Conservation (phyloP, 2,797 vertebrate species). For the Thunnus albacares region DNA sequence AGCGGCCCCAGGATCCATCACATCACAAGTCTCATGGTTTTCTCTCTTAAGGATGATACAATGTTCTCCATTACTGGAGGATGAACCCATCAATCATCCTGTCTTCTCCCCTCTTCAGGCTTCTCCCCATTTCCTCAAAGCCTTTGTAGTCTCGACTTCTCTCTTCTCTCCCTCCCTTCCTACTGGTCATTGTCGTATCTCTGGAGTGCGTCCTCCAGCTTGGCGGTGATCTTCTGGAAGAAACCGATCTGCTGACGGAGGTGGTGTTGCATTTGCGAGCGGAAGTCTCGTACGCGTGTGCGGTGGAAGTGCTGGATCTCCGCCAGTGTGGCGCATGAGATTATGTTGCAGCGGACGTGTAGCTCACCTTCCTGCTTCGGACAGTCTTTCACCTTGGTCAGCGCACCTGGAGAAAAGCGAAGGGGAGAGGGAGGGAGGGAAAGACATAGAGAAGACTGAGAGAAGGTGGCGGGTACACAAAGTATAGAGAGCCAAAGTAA, state of each 20-base stretch:
- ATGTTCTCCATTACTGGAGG: slow-evolving; percentile 15
- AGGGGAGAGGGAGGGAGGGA: background rate
- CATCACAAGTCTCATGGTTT: slow-evolving; percentile 15
- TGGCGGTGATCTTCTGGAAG: slow-evolving; percentile 98
- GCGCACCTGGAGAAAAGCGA: slow-evolving; percentile 87
- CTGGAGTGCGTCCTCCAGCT: slow-evolving; percentile 94
- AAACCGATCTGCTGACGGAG: slow-evolving; percentile 96
- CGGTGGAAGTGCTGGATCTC: slow-evolving; percentile 99
- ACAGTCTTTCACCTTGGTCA: slow-evolving; percentile 99
- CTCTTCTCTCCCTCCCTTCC: slow-evolving; percentile 1
- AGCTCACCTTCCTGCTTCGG: slow-evolving; percentile 92
- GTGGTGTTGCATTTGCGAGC: slow-evolving; percentile 97
- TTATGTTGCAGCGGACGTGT: slow-evolving; percentile 96
- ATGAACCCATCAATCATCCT: slow-evolving; percentile 23
- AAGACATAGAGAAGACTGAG: background rate
- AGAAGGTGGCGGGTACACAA: background rate
- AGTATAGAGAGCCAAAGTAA: no score
- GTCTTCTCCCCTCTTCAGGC: background rate
- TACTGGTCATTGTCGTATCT: slow-evolving; percentile 90
- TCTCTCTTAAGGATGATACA: slow-evolving; percentile 17
- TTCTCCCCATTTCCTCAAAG: background rate
- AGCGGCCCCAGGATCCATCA: slow-evolving; percentile 11
- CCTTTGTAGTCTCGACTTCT: background rate
- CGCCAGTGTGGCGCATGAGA: slow-evolving; percentile 96
- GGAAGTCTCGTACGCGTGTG: slow-evolving; percentile 96